Evolutionary conservation across 2,797 vertebrate species (phyloP).

Genomic region (Crypturellus tataupa): DNA sequence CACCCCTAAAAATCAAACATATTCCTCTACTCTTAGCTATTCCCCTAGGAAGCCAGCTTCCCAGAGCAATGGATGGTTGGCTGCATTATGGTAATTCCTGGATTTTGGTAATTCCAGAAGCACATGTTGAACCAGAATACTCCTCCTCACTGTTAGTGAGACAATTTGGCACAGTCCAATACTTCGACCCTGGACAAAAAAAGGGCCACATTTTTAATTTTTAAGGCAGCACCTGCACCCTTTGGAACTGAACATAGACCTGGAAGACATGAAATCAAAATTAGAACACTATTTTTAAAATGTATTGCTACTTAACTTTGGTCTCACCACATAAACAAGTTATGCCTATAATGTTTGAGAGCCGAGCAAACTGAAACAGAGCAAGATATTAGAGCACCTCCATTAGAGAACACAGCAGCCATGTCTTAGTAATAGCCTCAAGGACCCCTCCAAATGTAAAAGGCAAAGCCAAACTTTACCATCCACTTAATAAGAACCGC

Average conservation of each 20-base stretch:
- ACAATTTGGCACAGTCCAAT: not conserved
- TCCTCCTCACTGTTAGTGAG: not conserved
- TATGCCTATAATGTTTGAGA: not conserved
- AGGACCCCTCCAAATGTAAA: not conserved
- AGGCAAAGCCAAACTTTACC: not conserved
- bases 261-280: not conserved
- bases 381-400: not conserved
- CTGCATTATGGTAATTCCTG: not conserved
- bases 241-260: not conserved
- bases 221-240: not conserved
- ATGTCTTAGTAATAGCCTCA: not conserved
- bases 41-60: not conserved
- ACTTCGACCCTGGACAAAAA: not conserved
- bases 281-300: not conserved
- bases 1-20: not conserved
- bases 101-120: not conserved
- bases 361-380: not conserved
- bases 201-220: not conserved
- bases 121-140: not conserved
- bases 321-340: not conserved
- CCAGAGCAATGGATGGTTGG: not conserved
- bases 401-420: not conserved
- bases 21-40: not conserved
- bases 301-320: not conserved
- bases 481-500: not conserved